Evolutionary conservation across 2,113 vertebrate genomes (phyloP).

Genomic region (Fukomys damarensis): DNA sequence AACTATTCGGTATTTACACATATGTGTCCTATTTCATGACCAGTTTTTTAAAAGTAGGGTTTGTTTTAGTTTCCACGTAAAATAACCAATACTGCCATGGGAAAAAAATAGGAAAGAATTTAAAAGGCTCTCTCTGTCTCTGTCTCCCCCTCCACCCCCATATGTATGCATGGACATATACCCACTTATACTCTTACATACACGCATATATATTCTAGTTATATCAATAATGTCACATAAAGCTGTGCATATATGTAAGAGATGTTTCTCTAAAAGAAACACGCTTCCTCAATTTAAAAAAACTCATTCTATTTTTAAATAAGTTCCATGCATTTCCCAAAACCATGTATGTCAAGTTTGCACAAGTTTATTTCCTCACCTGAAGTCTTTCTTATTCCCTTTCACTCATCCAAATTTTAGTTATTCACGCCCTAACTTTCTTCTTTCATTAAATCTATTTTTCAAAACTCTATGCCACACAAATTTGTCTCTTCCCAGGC

Average conservation of each 20-base stretch:
- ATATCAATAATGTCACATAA: not conserved
- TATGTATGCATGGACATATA: not conserved
- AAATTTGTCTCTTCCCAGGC: slow-evolving; percentile 29
- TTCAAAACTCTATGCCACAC: not conserved
- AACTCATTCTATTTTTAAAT: not conserved
- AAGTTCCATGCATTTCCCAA: not conserved
- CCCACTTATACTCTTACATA: not conserved
- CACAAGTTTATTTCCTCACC: not conserved
- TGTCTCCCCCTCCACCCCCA: not conserved
- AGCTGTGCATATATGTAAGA: not conserved
- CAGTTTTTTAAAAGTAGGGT: not conserved
- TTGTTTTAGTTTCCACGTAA: not conserved
- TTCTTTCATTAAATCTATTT: slow-evolving; percentile 26
- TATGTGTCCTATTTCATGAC: too few relatives aligned
- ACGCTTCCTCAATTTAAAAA: not conserved
- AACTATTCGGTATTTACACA: too few relatives aligned
- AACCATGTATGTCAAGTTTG: not conserved
- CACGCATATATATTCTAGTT: not conserved
- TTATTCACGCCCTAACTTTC: not conserved
- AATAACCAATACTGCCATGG: not conserved
- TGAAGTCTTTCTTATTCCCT: not conserved
- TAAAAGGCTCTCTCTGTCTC: not conserved
- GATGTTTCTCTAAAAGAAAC: not conserved
- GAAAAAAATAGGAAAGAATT: not conserved
- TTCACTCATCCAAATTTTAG: not conserved